phyloP scores from a whole-genome alignment of 1,140 invertebrate species.

The Thalassaphorura encarpata region DNA sequence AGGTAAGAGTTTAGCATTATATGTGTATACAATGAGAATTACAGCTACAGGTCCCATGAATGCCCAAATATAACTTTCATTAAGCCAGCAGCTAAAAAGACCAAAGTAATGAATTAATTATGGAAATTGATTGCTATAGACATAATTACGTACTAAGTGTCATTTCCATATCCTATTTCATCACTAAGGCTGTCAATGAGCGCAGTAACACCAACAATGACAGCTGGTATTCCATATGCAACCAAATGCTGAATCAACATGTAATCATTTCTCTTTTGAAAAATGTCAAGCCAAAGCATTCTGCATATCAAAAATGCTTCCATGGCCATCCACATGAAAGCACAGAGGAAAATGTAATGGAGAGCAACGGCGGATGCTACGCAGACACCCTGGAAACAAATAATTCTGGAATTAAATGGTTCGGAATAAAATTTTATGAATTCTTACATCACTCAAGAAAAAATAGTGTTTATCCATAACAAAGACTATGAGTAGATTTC shows the following conservation, averaged over 20 bases:
- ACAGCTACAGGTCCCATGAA: neutral
- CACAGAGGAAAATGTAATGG: conserved; percentile 49
- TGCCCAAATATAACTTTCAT: neutral
- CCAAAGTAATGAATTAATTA: neutral
- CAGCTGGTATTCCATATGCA: conserved; percentile 43
- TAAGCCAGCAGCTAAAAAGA: neutral
- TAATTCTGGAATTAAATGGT: conserved; percentile 35
- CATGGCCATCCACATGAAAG: conserved; percentile 52
- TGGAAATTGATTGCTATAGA: neutral
- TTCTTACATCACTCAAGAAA: conserved; percentile 16
- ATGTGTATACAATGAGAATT: too few relatives aligned
- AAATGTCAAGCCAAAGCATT: conserved; percentile 34
- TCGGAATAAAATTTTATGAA: too few relatives aligned
- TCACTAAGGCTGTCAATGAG: neutral
- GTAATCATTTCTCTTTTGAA: neutral
- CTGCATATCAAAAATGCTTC: conserved; percentile 43
- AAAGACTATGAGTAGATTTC: neutral
- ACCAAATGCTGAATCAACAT: conserved; percentile 27
- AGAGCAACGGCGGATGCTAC: conserved; percentile 40
- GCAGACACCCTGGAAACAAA: conserved; percentile 47
- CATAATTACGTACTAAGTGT: neutral
- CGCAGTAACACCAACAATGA: conserved; percentile 38
- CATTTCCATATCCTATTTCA: neutral
- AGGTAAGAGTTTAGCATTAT: too few relatives aligned
- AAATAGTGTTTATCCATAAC: conserved; percentile 38